Base-by-base conservation (phyloP, 1,140 invertebrate species). In the Andricus grossulariae region DNA sequence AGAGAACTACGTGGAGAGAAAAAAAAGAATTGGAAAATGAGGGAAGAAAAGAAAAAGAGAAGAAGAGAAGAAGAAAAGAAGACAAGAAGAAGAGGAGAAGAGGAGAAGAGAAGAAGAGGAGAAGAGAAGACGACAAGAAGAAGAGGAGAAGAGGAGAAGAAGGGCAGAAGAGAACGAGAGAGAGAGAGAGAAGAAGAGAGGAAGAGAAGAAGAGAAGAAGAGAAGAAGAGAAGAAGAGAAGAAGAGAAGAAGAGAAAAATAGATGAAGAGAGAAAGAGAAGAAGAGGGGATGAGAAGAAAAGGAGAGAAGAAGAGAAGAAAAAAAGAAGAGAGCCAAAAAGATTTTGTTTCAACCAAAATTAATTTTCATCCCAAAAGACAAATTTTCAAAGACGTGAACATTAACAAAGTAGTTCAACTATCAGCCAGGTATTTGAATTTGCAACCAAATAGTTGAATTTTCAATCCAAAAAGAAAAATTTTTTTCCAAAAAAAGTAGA, bases 271-370 rank as follows among this genome's bases (percentile, higher is more conserved):
- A 15, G 25, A 10, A 8, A 7, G 39, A 74, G 18, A 73, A 49
- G 80, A 49, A 83, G 81, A 79, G 83, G 84, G 83, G 85, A 79
- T 51, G 55, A 49, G 71, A 83, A 76, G 77, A 79, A 76, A 77
- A 77, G 70, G 66, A 82, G 73, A 73, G 71, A 77, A 74, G 82
- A 66, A 39, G 72, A 52, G 74, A 73, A 75, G 77, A 76, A 71
- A 76, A 78, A 54, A 52, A 78, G 77, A 79, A 72, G 49, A 73
- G 52, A 71, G 25, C 25, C 25, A 32, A 32, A 32, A 32, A 32
- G 25, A 5, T 32, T 32, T 32, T 32, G 3, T 32, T 25, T 25
- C 1, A 25, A 25, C 1, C 1, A 3, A 25, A 25, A 25, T 2
- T 3, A 25, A 25, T 25, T 25, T 25, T 25, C 25, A 25, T 25